Evolutionary conservation across 2,888 invertebrate species (phyloP).

Genomic region (Pachymerium ferrugineum): DNA sequence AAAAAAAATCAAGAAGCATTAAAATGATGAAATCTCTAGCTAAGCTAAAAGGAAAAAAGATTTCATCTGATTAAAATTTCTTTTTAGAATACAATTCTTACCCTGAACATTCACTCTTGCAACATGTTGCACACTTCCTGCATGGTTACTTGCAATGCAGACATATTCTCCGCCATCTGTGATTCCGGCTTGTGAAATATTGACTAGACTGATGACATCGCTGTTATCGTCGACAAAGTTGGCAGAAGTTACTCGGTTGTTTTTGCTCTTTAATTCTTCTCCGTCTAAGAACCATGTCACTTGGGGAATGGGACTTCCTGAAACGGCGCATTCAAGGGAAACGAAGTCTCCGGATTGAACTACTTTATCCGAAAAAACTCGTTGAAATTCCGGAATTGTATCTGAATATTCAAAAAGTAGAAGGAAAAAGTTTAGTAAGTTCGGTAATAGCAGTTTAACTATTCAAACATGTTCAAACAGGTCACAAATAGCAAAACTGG

Average conservation of each 20-base stretch:
- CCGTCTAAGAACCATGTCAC: slow-evolving; percentile 33
- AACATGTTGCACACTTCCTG: slow-evolving; percentile 29
- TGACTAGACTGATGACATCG: slow-evolving; percentile 34
- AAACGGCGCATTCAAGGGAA: slow-evolving; percentile 33
- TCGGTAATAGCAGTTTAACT: no score
- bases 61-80: background rate
- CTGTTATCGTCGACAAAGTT: slow-evolving; percentile 33
- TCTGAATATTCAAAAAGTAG: slow-evolving; percentile 26
- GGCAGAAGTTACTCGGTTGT: background rate
- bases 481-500: no score
- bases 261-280: background rate
- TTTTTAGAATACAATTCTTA: background rate
- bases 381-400: slow-evolving; percentile 34
- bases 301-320: slow-evolving; percentile 35
- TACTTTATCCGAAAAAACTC: slow-evolving; percentile 29
- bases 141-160: slow-evolving; percentile 32
- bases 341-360: slow-evolving; percentile 27
- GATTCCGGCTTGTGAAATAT: slow-evolving; percentile 28
- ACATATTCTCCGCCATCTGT: slow-evolving; percentile 35
- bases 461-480: no score
- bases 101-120: slow-evolving; percentile 34
- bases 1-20: background rate
- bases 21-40: background rate
- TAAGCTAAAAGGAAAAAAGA: background rate
- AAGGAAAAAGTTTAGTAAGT: no score